Evolutionary conservation across 2,888 invertebrate genomes (phyloP).

Genomic region (Diogma glabrata): DNA sequence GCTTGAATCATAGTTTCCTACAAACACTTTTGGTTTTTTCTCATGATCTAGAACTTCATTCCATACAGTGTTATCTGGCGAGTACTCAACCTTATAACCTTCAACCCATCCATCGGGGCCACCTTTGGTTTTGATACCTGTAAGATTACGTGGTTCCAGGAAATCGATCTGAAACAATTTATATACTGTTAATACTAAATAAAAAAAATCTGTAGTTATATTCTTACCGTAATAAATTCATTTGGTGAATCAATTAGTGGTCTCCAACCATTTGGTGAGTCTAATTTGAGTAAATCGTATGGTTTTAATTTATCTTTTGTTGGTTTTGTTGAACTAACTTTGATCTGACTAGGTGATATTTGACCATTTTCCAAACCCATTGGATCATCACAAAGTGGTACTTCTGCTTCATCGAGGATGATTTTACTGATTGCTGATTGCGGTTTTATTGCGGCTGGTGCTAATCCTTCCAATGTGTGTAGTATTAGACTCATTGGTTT

Average conservation of each 20-base stretch:
- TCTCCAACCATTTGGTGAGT: slow-evolving; percentile 46
- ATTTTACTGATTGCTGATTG: too few species aligned
- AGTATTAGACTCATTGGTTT: slow-evolving; percentile 11
- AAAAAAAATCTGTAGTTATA: neutral
- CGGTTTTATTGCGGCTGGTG: slow-evolving; percentile 10
- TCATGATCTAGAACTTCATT: slow-evolving; percentile 49
- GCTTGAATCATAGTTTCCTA: slow-evolving; percentile 58
- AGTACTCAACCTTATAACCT: slow-evolving; percentile 60
- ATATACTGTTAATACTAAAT: neutral
- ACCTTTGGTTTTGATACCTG: slow-evolving; percentile 65
- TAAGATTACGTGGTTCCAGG: slow-evolving; percentile 58
- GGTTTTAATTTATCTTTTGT: slow-evolving; percentile 25
- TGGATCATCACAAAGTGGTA: slow-evolving; percentile 50
- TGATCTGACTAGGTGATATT: slow-evolving; percentile 45
- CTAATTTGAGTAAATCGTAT: slow-evolving; percentile 31
- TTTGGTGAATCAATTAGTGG: slow-evolving; percentile 54
- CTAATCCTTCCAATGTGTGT: neutral
- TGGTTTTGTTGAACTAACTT: slow-evolving; percentile 30
- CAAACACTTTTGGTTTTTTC: slow-evolving; percentile 46
- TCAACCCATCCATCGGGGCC: slow-evolving; percentile 63
- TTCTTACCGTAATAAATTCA: slow-evolving; percentile 53
- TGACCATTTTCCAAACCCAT: slow-evolving; percentile 57
- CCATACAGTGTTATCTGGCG: slow-evolving; percentile 58
- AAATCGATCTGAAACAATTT: slow-evolving; percentile 73
- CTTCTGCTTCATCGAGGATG: neutral